Percentiles rank a stretch among this genome's conserved stretches.
Evolutionary conservation across 2,113 vertebrate species (phyloP).

Genomic region (Spermophilus dauricus): DNA sequence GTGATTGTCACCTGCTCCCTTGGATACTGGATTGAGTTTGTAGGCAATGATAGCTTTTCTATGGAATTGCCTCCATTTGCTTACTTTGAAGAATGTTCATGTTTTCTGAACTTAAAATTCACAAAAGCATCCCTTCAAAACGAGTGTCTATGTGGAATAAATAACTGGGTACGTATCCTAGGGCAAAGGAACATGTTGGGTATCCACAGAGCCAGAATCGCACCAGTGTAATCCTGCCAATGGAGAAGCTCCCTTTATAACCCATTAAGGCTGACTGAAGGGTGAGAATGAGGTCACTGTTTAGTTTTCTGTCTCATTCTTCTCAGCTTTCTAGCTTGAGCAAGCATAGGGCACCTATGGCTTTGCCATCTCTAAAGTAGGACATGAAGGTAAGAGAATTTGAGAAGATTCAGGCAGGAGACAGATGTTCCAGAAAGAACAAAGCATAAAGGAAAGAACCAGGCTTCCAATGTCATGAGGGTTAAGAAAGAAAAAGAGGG

Average conservation of each 20-base stretch:
- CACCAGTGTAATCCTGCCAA: not conserved
- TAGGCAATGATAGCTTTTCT: not conserved
- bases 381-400: not conserved
- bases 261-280: not conserved
- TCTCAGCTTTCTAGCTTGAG: not conserved
- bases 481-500: not conserved
- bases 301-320: not conserved
- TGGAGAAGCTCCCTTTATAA: not conserved
- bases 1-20: not conserved
- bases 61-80: not conserved
- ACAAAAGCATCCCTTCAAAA: not conserved
- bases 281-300: not conserved
- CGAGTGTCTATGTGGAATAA: not conserved
- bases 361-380: slow-evolving; percentile 10
- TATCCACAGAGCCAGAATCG: not conserved
- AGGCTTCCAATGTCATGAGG: not conserved
- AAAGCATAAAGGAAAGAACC: not conserved
- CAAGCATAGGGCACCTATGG: not conserved
- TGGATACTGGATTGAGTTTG: not conserved
- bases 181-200: not conserved
- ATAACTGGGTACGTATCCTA: not conserved
- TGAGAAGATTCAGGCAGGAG: not conserved
- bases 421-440: slow-evolving; percentile 15
- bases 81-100: not conserved
- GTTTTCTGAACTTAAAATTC: not conserved